Base-by-base conservation (phyloP, 2,888 invertebrate species). In the Drosophila silvestris region DNA sequence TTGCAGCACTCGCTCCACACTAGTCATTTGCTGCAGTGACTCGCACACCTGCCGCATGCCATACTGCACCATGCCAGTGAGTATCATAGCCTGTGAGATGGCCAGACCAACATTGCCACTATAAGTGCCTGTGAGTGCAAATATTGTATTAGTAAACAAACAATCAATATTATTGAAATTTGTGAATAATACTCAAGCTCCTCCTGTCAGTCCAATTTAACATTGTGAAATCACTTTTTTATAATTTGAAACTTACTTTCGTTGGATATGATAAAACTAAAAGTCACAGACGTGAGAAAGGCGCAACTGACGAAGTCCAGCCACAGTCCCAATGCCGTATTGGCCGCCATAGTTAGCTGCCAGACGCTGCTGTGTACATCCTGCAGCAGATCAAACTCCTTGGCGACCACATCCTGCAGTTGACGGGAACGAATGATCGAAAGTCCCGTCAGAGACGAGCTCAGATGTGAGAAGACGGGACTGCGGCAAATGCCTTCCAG, bases 381-480 rank as follows among this genome's bases (percentile, higher is more conserved):
- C 94, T 97, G 97, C 78, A 96, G 94, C 32, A 92, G 92, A 90
- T 97, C 97, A 83, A 97, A 97, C 87, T 97, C 97, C 83, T 95
- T 94, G 54, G 95, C 95, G 60, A 98, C 95, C 85, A 96, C 94
- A 76, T 95, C 94, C 91, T 97, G 95, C 2, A 96, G 96, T 30
- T 95, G 95, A 2, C 96, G 96, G 0, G 98, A 96, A 70, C 99
- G 95, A 74, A 99, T 98, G 0, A 98, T 98, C 44, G 97, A 95
- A 37, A 99, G 95, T 2, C 99, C 99, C 73, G 96, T 95, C 10
- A 99, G 94, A 0, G 97, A 96, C 0, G 98, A 96, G n/a, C 97
- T 96, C 80, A 98, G 95, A 92, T 98, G 98, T 0, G 98, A 97
- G 92, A 98, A 98, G 0, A 99, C 97, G 0, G 99, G 98, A 93